Percentiles rank a stretch among this genome's conserved stretches.
phyloP scores from a whole-genome alignment of 2,888 invertebrate genomes.

The Cyclophora punctaria region DNA sequence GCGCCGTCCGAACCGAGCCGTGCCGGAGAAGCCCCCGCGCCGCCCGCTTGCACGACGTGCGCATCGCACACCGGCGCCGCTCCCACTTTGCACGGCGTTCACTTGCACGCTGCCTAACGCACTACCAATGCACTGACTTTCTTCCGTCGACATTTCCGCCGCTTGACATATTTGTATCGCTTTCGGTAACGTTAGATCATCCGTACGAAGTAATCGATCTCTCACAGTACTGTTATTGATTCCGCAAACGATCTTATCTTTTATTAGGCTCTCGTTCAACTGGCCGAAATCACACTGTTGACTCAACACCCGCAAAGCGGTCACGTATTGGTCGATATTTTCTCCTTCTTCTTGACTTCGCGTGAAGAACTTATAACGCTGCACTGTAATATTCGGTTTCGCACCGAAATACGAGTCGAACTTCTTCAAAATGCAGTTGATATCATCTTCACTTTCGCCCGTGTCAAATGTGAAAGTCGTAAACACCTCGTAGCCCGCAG shows the following conservation, averaged over 20 bases:
- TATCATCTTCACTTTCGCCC: conserved; percentile 10
- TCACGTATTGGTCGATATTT: conserved; percentile 12
- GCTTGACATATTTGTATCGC: background rate
- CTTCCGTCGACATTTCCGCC: conserved; percentile 6
- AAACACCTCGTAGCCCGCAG: conserved; percentile 17
- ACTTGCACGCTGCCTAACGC: background rate
- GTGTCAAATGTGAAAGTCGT: conserved; percentile 13
- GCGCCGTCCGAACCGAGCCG: background rate
- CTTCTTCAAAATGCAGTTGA: conserved; percentile 11
- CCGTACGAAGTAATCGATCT: background rate
- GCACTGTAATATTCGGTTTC: conserved; percentile 17
- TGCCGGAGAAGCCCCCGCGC: background rate
- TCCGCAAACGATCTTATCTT: background rate
- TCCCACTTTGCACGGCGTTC: background rate
- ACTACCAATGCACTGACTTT: background rate
- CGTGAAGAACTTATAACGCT: conserved; percentile 17
- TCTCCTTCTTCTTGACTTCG: conserved; percentile 13
- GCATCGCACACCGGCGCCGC: background rate
- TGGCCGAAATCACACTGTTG: background rate
- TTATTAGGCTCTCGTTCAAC: background rate
- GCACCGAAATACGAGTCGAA: conserved; percentile 13
- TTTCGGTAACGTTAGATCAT: background rate
- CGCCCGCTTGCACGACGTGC: background rate
- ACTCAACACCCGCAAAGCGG: background rate
- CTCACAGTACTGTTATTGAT: background rate